Base-by-base conservation (phyloP, 2,888 invertebrate genomes). In the Agriopis aurantiaria region DNA sequence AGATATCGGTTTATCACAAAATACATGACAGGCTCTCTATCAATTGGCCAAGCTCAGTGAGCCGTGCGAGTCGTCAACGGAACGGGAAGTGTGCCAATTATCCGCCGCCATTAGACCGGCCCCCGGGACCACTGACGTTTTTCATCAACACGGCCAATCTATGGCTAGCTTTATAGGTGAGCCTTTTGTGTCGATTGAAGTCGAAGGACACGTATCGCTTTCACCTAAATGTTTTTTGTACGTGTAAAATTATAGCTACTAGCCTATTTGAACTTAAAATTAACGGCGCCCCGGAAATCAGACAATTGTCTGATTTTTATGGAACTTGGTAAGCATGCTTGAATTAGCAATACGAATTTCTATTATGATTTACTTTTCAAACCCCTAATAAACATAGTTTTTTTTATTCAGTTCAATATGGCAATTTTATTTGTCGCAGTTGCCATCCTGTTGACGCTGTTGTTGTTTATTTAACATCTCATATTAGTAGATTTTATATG, bases 31-130 rank as follows among this genome's bases (percentile, higher is more conserved):
- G 78, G 78, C 75, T 71, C 74, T 80, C 76, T 77, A 80, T 83
- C 81, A 80, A 80, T 79, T 78, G 77, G 75, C 78, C 71, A 72
- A 72, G 72, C 63, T 70, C 82, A 80, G 74, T 82, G 80, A 77
- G 74, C 80, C 81, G 80, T 81, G 76, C 74, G 80, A 80, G 77
- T 80, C 79, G 81, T 84, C 82, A 80, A 76, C 79, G 80, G 78
- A 80, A 79, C 77, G 82, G 83, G 82, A 85, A 85, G 82, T 82
- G 81, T 83, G 83, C 82, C 87, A 88, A 88, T 88, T 85, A 87
- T 80, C 80, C 70, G 77, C 74, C 77, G 75, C 78, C 78, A 82
- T 82, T 80, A 82, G 79, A 75, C 78, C 76, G 73, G 72, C 82
- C 78, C 79, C 63, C 11, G 82, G 80, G 83, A 81, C 73, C 67